Conservation (phyloP, 2,888 invertebrate genomes). For the Synanthedon tipuliformis region DNA sequence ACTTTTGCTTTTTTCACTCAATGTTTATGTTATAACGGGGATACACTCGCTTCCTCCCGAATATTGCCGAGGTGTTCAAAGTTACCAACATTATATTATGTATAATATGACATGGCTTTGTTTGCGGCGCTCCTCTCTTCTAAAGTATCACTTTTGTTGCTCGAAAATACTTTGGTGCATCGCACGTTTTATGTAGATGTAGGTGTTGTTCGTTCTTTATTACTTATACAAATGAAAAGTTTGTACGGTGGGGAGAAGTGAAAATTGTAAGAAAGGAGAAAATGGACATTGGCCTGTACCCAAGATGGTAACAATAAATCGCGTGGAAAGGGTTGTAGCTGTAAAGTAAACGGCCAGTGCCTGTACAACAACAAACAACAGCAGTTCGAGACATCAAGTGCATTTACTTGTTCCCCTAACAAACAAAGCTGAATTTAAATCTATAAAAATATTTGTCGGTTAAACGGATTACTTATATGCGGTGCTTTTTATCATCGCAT, state of each 20-base stretch:
- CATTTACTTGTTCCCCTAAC: not conserved
- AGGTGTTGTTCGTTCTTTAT: not conserved
- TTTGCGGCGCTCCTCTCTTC: conserved; percentile 2
- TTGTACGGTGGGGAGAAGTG: not conserved
- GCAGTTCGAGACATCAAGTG: not conserved
- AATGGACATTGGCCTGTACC: not conserved
- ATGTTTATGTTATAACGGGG: conserved; percentile 6
- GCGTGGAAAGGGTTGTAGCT: not conserved
- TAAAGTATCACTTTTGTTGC: conserved; percentile 1
- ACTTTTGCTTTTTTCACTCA: conserved; percentile 10
- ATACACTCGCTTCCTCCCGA: conserved; percentile 7
- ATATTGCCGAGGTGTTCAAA: conserved; percentile 9
- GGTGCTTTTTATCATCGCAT: too few relatives aligned
- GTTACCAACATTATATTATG: conserved; percentile 12
- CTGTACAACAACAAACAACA: not conserved
- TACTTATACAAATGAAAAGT: not conserved
- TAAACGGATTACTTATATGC: too few relatives aligned
- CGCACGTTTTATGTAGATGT: not conserved
- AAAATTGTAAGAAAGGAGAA: not conserved
- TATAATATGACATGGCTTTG: conserved; percentile 5
- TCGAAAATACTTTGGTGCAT: not conserved
- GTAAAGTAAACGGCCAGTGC: not conserved
- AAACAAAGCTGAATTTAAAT: not conserved
- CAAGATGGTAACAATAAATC: not conserved
- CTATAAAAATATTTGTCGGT: too few relatives aligned